Percentiles rank a stretch among this genome's conserved stretches.
phyloP scores from a whole-genome alignment of 2,797 vertebrate species.

The Todus mexicanus region DNA sequence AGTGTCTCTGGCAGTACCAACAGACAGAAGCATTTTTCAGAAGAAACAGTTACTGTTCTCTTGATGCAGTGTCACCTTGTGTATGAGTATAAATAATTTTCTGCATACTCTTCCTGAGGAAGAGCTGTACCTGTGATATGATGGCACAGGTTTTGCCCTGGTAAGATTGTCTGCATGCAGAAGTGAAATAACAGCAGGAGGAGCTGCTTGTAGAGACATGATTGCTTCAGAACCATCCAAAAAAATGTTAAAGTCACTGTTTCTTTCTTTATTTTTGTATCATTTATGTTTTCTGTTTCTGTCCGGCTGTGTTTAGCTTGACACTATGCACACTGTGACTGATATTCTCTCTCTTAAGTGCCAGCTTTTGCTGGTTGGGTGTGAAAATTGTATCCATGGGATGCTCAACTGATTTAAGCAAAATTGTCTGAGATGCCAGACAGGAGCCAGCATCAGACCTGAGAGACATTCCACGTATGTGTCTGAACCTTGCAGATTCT shows the following conservation, averaged over 20 bases:
- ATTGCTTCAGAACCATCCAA: background rate
- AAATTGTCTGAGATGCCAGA: background rate
- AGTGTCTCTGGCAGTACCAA: background rate
- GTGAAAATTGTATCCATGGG: background rate
- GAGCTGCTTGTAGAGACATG: background rate
- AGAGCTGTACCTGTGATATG: background rate
- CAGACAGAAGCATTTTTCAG: background rate
- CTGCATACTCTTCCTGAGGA: background rate
- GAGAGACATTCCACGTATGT: fast-evolving
- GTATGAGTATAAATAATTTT: background rate
- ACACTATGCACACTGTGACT: background rate
- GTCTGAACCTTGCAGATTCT: background rate
- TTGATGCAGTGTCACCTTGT: background rate
- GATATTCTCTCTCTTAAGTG: background rate
- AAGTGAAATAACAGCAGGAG: background rate
- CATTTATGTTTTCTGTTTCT: background rate
- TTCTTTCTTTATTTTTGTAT: background rate
- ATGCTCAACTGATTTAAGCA: background rate
- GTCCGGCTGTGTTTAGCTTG: background rate
- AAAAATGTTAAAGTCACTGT: background rate
- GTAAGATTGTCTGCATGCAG: background rate
- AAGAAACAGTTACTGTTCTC: background rate
- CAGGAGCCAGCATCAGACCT: background rate
- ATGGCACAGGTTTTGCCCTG: background rate
- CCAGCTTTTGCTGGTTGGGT: background rate